These are phyloP conservation scores for Austrolebias charrua DNA, from an alignment of 2,797 vertebrate genomes.

Conservation along the genomic window DNA sequence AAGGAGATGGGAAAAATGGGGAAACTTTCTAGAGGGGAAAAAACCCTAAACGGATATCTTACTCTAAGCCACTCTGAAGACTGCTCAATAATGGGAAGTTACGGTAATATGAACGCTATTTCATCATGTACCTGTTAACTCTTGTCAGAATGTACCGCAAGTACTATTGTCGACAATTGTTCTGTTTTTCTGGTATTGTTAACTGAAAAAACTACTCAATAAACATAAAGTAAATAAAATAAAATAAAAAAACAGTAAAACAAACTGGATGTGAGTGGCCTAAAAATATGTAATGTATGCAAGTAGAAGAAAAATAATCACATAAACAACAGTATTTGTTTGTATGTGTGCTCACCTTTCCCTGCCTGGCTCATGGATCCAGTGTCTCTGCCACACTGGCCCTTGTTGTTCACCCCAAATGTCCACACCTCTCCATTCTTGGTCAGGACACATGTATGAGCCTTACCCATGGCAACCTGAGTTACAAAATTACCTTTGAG, in stretches of 20 bases:
- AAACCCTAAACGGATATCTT: too few species aligned
- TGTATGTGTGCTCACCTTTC: slow-evolving; percentile 82
- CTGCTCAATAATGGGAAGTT: too few species aligned
- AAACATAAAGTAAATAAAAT: too few species aligned
- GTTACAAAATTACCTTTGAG: slow-evolving; percentile 97
- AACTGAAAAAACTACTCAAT: too few species aligned
- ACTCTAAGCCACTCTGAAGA: too few species aligned
- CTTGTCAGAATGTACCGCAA: too few species aligned
- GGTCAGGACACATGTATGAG: slow-evolving; percentile 95
- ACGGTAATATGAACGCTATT: too few species aligned
- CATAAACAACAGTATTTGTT: background rate
- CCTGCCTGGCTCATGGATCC: slow-evolving; percentile 95
- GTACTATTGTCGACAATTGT: too few species aligned
- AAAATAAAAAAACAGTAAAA: background rate
- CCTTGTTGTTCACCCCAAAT: slow-evolving; percentile 98
- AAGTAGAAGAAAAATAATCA: background rate
- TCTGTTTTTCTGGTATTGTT: too few species aligned
- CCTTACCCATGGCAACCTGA: slow-evolving; percentile 99
- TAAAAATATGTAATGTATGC: background rate
- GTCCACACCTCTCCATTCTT: slow-evolving; percentile 98
- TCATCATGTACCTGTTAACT: too few species aligned
- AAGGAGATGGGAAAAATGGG: background rate
- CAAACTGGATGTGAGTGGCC: background rate
- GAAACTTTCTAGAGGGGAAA: background rate
- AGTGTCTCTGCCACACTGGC: slow-evolving; percentile 97